Evolutionary conservation across 2,113 vertebrate genomes (phyloP).

Genomic region (Setophaga coronata): DNA sequence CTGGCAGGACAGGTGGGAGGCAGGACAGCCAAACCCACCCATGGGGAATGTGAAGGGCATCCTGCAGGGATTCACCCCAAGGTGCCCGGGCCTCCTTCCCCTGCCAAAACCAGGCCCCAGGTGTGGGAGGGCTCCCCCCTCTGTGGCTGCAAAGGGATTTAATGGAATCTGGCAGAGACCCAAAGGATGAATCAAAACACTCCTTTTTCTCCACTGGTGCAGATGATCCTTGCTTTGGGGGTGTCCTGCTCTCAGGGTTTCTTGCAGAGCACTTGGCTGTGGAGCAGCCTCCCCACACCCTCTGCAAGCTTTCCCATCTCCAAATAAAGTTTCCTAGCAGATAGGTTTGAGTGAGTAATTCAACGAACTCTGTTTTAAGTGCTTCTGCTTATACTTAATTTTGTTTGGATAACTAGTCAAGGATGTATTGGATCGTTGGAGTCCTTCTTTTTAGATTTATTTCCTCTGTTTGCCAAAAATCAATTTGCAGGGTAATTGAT

Average conservation of each 20-base stretch:
- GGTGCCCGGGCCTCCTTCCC: not conserved
- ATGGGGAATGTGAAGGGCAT: rapidly evolving
- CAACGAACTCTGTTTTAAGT: not conserved
- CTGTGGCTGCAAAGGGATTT: not conserved
- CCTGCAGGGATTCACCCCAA: not conserved
- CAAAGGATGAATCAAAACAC: not conserved
- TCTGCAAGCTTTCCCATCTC: not conserved
- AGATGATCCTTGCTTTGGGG: not conserved
- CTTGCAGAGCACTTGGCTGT: not conserved
- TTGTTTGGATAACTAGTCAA: slow-evolving; percentile 56
- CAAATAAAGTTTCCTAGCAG: slow-evolving; percentile 58
- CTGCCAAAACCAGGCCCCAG: rapidly evolving
- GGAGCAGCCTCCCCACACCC: not conserved
- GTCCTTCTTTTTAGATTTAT: not conserved
- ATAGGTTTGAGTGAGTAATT: slow-evolving; percentile 9
- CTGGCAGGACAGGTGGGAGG: rapidly evolving
- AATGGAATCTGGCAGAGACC: not conserved
- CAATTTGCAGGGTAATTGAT: not conserved
- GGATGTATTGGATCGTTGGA: not conserved
- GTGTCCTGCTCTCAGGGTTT: not conserved
- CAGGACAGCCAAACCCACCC: not conserved
- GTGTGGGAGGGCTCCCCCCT: not conserved
- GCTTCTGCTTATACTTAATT: slow-evolving; percentile 26
- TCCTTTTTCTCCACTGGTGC: rapidly evolving
- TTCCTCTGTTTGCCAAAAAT: slow-evolving; percentile 16